These are phyloP conservation scores for Arctia plantaginis DNA, from an alignment of 2,888 invertebrate species.

Conservation along the genomic window DNA sequence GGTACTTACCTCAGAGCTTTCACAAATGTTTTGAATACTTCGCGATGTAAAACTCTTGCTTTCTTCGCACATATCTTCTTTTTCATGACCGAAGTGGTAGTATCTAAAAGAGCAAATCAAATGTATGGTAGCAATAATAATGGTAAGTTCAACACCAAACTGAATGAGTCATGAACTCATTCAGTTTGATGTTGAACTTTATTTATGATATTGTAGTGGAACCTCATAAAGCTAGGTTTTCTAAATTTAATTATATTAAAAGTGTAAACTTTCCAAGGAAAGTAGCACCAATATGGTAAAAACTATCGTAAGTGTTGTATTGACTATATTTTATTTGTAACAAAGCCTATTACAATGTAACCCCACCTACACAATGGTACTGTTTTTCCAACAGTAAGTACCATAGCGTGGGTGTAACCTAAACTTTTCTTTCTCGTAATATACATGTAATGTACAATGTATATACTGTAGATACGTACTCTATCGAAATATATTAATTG, in stretches of 20 bases:
- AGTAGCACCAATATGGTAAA: background rate
- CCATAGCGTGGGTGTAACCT: background rate
- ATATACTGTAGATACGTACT: too few relatives aligned
- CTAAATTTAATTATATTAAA: background rate
- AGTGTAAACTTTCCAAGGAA: background rate
- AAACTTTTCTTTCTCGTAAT: too few relatives aligned
- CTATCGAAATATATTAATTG: too few relatives aligned
- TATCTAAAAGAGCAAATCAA: slow-evolving; percentile 78
- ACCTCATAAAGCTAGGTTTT: background rate
- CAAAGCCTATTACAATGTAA: too few relatives aligned
- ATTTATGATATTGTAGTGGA: too few relatives aligned
- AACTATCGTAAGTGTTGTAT: background rate
- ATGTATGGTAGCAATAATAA: background rate
- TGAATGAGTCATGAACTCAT: background rate
- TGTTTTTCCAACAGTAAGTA: too few relatives aligned
- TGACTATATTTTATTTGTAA: background rate
- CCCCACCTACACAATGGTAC: too few relatives aligned
- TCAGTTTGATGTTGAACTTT: too few relatives aligned
- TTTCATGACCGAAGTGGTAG: slow-evolving; percentile 89
- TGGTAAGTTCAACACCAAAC: background rate
- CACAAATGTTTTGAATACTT: slow-evolving; percentile 77
- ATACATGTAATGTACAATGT: too few relatives aligned
- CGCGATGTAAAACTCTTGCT: slow-evolving; percentile 72
- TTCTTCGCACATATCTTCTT: slow-evolving; percentile 83
- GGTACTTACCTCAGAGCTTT: slow-evolving; percentile 69